These are phyloP conservation scores for Entomobrya multifasciata DNA, from an alignment of 2,888 invertebrate species.

Conservation along the genomic window DNA sequence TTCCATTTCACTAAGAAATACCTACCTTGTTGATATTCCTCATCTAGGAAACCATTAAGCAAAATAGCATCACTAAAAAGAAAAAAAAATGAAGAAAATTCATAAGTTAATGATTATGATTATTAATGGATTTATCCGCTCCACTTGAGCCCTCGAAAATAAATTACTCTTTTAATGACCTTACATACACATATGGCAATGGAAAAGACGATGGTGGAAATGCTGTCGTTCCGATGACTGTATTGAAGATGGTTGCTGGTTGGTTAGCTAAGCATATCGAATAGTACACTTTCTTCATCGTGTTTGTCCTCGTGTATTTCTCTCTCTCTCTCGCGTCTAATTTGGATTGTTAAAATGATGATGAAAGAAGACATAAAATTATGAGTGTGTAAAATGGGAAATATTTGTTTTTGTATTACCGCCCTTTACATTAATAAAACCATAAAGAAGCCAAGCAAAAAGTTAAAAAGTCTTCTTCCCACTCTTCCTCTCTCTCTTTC, in stretches of 20 bases:
- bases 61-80: no score
- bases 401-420: background rate
- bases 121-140: conserved; percentile 73
- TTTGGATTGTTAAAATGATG: background rate
- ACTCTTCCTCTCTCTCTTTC: background rate
- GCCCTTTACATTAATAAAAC: background rate
- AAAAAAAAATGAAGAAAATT: conserved; percentile 32
- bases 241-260: background rate
- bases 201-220: background rate
- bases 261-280: background rate
- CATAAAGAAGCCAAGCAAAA: conserved; percentile 37
- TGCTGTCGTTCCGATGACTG: background rate
- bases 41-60: background rate
- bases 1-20: no score
- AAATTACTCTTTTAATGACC: conserved; percentile 67
- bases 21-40: no score
- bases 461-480: conserved; percentile 7
- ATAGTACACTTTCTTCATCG: background rate
- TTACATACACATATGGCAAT: conserved; percentile 46
- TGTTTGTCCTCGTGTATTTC: background rate
- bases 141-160: conserved; percentile 57
- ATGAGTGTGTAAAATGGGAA: background rate
- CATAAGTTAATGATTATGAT: conserved; percentile 72
- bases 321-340: background rate
- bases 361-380: background rate